Conservation (phyloP, 1,140 invertebrate genomes). For the Drosophila simulans region DNA sequence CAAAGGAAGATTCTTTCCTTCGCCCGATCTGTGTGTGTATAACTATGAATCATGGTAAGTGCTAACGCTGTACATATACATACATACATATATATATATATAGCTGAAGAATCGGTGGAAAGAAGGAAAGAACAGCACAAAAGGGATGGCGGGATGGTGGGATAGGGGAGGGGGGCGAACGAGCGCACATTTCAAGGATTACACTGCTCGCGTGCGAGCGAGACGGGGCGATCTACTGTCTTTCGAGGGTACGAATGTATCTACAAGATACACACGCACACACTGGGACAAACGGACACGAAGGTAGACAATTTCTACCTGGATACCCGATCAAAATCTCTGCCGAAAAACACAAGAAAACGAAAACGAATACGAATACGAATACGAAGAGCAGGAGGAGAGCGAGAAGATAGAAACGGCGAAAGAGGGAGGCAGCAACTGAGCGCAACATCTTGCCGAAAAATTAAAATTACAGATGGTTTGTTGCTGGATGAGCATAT, state of each 20-base stretch:
- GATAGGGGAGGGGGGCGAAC: background rate
- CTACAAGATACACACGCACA: constrained; percentile 63
- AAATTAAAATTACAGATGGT: constrained; percentile 83
- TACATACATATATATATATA: constrained; percentile 10
- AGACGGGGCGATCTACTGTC: constrained; percentile 58
- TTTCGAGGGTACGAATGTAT: constrained; percentile 48
- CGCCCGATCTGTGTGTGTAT: constrained; percentile 26
- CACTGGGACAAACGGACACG: constrained; percentile 19
- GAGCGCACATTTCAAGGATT: constrained; percentile 36
- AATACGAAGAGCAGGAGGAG: constrained; percentile 1
- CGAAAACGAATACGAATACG: constrained; percentile 41
- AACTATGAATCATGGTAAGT: constrained; percentile 79
- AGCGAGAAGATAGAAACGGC: constrained; percentile 10
- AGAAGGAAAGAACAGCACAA: constrained; percentile 21
- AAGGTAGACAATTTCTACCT: constrained; percentile 80
- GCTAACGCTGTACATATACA: constrained; percentile 45
- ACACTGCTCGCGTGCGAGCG: constrained; percentile 20
- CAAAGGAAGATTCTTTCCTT: constrained; percentile 28
- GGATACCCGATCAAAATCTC: constrained; percentile 81
- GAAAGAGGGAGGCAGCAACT: constrained; percentile 8
- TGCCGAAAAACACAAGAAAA: constrained; percentile 60
- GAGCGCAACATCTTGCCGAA: constrained; percentile 58
- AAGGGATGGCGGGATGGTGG: constrained; percentile 1
- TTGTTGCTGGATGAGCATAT: constrained; percentile 80
- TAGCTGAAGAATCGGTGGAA: constrained; percentile 18